Percentiles rank a stretch among this genome's conserved stretches.
These are phyloP conservation scores for Sciaenops ocellatus DNA, from an alignment of 2,797 vertebrate genomes.

Conservation along the genomic window DNA sequence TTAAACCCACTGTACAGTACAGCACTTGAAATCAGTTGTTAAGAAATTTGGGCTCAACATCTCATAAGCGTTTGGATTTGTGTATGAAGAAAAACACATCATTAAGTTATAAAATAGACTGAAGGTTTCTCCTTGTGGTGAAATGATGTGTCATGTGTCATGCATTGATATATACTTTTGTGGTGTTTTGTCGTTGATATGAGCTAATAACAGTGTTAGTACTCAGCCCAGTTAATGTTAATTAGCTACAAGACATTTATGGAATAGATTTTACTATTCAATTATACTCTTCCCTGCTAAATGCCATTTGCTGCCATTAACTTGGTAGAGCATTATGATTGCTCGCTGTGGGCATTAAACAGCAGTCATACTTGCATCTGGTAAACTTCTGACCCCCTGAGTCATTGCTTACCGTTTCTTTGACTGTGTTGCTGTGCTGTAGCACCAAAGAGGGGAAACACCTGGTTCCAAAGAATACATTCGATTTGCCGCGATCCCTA, in stretches of 20 bases:
- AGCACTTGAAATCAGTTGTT: constrained; percentile 7
- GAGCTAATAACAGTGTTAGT: constrained; percentile 20
- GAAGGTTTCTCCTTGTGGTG: neutral
- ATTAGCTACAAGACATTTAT: constrained; percentile 8
- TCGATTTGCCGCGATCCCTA: constrained; percentile 48
- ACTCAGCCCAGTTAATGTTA: constrained; percentile 20
- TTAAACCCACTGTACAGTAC: constrained; percentile 8
- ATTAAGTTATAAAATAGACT: neutral
- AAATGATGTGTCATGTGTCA: neutral
- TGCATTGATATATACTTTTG: neutral
- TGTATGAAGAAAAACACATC: neutral
- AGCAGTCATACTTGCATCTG: constrained; percentile 13
- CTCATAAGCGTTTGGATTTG: neutral
- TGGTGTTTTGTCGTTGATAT: constrained; percentile 17
- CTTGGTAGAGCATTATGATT: constrained; percentile 18
- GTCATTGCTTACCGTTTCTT: constrained; percentile 39
- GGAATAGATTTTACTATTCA: constrained; percentile 43
- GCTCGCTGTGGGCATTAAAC: constrained; percentile 24
- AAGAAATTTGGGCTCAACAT: constrained; percentile 5
- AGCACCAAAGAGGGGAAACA: constrained; percentile 36
- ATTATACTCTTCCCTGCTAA: constrained; percentile 27
- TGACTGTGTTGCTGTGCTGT: constrained; percentile 25
- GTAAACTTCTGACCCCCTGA: constrained; percentile 52
- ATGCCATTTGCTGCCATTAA: constrained; percentile 41
- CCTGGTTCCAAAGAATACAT: constrained; percentile 50